Conservation (phyloP, 2,113 vertebrate species). For the Muscicapa adusta region DNA sequence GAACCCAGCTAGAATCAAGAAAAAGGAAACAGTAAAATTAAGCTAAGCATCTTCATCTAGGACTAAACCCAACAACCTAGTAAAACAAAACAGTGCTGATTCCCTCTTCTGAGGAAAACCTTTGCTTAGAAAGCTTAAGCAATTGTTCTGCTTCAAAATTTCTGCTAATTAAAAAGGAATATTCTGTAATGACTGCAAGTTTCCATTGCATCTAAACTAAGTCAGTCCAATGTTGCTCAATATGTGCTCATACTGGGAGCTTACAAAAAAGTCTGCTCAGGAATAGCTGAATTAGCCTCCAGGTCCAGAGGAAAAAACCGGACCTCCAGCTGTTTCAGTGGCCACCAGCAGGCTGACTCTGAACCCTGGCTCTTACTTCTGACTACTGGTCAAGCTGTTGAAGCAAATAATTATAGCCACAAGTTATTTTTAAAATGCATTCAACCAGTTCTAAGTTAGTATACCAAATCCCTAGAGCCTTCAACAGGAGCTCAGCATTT, state of each 20-base stretch:
- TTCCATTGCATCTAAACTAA: background rate
- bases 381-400: background rate
- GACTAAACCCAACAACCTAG: background rate
- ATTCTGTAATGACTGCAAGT: background rate
- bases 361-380: background rate
- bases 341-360: background rate
- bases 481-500: conserved; percentile 13
- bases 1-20: background rate
- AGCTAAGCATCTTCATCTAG: background rate
- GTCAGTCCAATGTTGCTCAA: background rate
- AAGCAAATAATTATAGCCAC: background rate
- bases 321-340: background rate
- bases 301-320: background rate
- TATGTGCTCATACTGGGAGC: background rate
- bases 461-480: background rate
- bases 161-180: background rate
- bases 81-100: background rate
- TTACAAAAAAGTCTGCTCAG: background rate
- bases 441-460: background rate
- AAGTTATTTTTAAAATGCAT: conserved; percentile 7
- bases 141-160: background rate
- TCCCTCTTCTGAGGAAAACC: background rate
- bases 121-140: background rate
- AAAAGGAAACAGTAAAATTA: background rate
- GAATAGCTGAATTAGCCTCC: background rate